Conservation (phyloP, 2,797 vertebrate species). For the Cyclura pinguis region DNA sequence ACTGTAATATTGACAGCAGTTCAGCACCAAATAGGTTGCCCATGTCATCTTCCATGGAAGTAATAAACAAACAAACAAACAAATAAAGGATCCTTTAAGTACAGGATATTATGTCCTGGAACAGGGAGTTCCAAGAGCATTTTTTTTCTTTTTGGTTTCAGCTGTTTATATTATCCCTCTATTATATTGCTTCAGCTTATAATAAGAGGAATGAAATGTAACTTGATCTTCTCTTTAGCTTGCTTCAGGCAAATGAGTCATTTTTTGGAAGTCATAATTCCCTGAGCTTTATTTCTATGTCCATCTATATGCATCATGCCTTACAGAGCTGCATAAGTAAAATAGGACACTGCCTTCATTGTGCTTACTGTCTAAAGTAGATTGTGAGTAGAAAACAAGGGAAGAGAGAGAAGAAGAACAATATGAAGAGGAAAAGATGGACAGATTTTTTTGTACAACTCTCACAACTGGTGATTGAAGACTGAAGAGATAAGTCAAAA, state of each 20-base stretch:
- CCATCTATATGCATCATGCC: too few relatives aligned
- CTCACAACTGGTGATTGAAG: not conserved
- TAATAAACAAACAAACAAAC: not conserved
- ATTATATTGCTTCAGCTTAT: not conserved
- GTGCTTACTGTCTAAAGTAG: not conserved
- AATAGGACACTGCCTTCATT: not conserved
- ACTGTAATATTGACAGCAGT: not conserved
- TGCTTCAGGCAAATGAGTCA: not conserved
- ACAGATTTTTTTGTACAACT: not conserved
- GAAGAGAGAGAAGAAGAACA: not conserved
- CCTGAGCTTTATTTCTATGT: not conserved
- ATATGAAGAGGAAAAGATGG: not conserved
- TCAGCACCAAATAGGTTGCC: not conserved
- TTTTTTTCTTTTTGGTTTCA: not conserved
- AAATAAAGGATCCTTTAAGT: not conserved
- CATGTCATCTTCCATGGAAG: slow-evolving; percentile 45
- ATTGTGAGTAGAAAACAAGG: too few relatives aligned
- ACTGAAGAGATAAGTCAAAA: not conserved
- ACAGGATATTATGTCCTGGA: not conserved
- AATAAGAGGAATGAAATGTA: not conserved
- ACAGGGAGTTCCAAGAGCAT: not conserved
- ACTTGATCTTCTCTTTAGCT: not conserved
- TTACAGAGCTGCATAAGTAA: not conserved
- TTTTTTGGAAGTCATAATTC: not conserved
- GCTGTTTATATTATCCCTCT: not conserved